phyloP scores from a whole-genome alignment of 2,797 vertebrate species.

The Tragopan temminckii region DNA sequence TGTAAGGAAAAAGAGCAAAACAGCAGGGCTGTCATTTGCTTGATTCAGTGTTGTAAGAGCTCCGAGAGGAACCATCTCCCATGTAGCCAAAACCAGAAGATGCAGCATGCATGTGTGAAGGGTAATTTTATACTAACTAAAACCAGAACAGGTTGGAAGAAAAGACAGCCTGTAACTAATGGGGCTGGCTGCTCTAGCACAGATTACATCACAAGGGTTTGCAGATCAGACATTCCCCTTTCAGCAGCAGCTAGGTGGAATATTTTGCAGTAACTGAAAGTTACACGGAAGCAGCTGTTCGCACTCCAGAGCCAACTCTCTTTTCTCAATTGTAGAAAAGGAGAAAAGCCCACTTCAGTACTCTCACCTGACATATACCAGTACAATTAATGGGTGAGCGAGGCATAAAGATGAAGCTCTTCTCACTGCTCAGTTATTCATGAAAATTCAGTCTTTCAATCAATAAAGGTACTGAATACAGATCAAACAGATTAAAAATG shows the following conservation, averaged over 20 bases:
- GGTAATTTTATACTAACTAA: background rate
- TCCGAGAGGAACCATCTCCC: background rate
- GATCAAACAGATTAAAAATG: accelerated
- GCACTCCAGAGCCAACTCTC: background rate
- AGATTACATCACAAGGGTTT: background rate
- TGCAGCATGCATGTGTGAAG: background rate
- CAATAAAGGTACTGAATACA: background rate
- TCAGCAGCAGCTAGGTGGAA: background rate
- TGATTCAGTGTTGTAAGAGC: background rate
- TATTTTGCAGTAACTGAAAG: background rate
- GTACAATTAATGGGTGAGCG: background rate
- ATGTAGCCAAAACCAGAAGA: accelerated
- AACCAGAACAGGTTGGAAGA: background rate
- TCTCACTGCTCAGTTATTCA: background rate
- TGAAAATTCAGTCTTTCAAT: background rate
- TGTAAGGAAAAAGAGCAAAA: background rate
- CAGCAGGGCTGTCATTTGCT: background rate
- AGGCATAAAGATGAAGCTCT: accelerated
- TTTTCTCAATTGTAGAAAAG: background rate
- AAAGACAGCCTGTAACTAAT: background rate
- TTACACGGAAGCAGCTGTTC: background rate
- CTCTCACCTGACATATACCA: accelerated
- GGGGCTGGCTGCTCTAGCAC: background rate
- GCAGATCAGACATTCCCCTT: background rate
- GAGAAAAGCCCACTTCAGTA: background rate